Base-by-base conservation (phyloP, 2,113 vertebrate genomes). In the Marcusenius ussheri region DNA sequence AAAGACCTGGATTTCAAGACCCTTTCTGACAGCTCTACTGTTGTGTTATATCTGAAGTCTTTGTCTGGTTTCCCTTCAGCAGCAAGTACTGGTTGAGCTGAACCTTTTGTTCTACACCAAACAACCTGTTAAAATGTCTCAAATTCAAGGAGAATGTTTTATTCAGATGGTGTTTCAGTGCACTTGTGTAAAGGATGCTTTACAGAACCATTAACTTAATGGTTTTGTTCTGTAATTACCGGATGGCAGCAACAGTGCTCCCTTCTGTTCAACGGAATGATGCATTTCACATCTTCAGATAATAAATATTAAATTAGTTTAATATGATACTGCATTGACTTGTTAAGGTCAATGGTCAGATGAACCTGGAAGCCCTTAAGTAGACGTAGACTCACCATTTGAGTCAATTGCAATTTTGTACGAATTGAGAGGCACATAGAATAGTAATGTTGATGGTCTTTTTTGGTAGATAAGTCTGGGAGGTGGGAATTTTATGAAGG, bases 111-210 rank as follows among this genome's bases (percentile, higher is more conserved):
- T 87, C 27, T 3, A n/a, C 85, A 49, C 47, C n/a, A 24, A 50
- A 45, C 74, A 11, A 19, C 35, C n/a, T 35, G 85, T 42, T 87
- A 87, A 87, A 87, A 87, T 27, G n/a, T 87, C 85, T 87, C 85
- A 53, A 50, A 87, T 87, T 87, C 50, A 31, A 42, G 85, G 31
- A 56, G 45, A 35, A 87, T 87, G 85, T 87, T 87, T 87, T 87
- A 87, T 87, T 87, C 85, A 87, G 85, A 53, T 50, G 84, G 46
- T 5, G 83, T 46, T 84, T 47, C 46, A 47, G 83, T 87, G 39
- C 27, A 53, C 50, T 53, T 84, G 83, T 47, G 45, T 47, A 47
- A n/a, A 84, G 83, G 35, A 88, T 56, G 17, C 53, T 62, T 50
- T 31, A 35, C 50, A 31, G 47, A 53, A 87, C 85, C 47, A 56